phyloP scores from a whole-genome alignment of 2,888 invertebrate species.

The Lobophora halterata region DNA sequence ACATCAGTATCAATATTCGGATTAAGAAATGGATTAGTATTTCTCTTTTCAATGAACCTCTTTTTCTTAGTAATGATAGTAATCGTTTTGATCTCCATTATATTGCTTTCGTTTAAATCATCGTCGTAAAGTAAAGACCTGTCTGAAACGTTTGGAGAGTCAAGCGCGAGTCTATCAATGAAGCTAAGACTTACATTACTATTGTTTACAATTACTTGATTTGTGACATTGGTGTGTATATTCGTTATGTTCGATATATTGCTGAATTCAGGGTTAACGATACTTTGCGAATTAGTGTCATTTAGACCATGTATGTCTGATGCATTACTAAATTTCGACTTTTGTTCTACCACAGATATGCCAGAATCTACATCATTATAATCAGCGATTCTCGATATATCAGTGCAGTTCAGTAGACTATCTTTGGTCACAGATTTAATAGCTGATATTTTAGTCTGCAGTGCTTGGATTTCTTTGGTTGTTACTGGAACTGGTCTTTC shows the following conservation, averaged over 20 bases:
- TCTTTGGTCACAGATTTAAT: conserved; percentile 14
- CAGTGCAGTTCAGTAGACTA: conserved; percentile 26
- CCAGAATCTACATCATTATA: conserved; percentile 49
- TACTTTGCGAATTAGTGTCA: too few relatives aligned
- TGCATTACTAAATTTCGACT: too few relatives aligned
- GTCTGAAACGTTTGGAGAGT: conserved; percentile 63
- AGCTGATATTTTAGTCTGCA: conserved; percentile 4
- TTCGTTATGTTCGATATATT: conserved; percentile 47
- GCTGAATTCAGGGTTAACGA: conserved; percentile 27
- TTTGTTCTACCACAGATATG: conserved; percentile 59
- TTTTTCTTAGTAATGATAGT: conserved; percentile 73
- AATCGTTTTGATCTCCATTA: conserved; percentile 78
- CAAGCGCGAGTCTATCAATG: conserved; percentile 67
- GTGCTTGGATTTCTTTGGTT: conserved; percentile 6
- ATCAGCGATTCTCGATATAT: conserved; percentile 35
- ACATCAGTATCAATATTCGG: conserved; percentile 47
- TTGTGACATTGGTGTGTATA: conserved; percentile 58
- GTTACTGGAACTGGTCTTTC: neutral
- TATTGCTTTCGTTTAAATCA: conserved; percentile 76
- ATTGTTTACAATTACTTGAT: conserved; percentile 64
- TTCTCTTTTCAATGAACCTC: conserved; percentile 46
- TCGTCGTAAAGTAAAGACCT: conserved; percentile 70
- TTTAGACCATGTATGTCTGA: too few relatives aligned
- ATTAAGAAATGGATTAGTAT: conserved; percentile 72
- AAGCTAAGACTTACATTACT: conserved; percentile 68